Evolutionary conservation across 1,140 invertebrate genomes (phyloP), one percentile per base, ranked within the genome.

Genomic region (Pantala flavescens): DNA sequence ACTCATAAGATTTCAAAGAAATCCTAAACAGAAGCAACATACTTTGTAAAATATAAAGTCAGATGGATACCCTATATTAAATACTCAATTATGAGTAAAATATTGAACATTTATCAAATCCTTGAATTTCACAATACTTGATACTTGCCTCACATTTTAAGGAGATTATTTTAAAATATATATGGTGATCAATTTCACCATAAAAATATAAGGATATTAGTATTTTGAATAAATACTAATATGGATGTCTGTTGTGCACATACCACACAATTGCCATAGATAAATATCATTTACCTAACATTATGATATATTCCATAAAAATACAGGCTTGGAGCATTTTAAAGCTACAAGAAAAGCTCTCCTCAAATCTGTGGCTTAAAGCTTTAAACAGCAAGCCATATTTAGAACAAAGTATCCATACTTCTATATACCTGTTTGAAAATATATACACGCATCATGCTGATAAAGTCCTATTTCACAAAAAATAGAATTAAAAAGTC

Each of bases 401-500:
- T 63, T 19, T 7, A 63, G 12, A 63, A 63, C 49, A 63, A 63
- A 63, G 49, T 21, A 63, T 63, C 49, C 49, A 63, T 19, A 63
- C 12, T 3, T 63, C n/a, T 19, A 19, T 63, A 63, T 14, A 63
- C 49, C 49, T 63, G 49, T 63, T 16, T 63, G 49, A 63, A 63
- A 63, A 63, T 63, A 63, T 63, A 63, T 63, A 7, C 2, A 63
- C 12, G n/a, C 49, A 19, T 63, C 49, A 63, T 21, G 12, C 49
- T 12, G 49, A 19, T 63, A 7, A 63, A 63, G 14, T 21, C 49
- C n/a, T 63, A 63, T 21, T 63, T 63, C 49, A 63, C 49, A 63
- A 63, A 63, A 63, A 63, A 63, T 63, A 63, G 49, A 63, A 63
- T 63, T 63, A 63, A 63, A n/a, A 63, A 7, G n/a, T 63, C n/a